These are phyloP conservation scores for Trilocha varians DNA, from an alignment of 2,888 invertebrate genomes.

Conservation along the genomic window DNA sequence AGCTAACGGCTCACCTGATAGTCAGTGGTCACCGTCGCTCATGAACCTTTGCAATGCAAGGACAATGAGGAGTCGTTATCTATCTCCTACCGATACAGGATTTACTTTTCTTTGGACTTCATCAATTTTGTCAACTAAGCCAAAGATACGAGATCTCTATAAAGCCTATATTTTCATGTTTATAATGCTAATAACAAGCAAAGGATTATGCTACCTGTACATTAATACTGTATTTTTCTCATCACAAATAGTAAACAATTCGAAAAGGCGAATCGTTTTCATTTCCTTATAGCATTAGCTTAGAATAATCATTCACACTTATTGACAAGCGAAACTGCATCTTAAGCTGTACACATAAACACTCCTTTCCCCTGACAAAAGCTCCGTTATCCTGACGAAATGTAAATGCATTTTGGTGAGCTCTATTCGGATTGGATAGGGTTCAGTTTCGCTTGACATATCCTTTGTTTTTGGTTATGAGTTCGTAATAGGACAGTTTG, in stretches of 20 bases:
- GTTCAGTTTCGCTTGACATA: constrained; percentile 28
- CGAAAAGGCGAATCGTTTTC: constrained; percentile 42
- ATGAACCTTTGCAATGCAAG: no score
- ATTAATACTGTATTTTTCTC: constrained; percentile 6
- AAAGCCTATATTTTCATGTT: no score
- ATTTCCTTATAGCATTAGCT: constrained; percentile 61
- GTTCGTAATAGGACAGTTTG: constrained; percentile 70
- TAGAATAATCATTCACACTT: constrained; percentile 53
- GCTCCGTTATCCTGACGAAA: constrained; percentile 20
- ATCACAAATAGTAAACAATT: constrained; percentile 35
- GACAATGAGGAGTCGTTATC: no score
- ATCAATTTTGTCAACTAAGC: no score
- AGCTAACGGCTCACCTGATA: no score
- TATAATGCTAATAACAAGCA: no score
- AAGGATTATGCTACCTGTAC: no score
- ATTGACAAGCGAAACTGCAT: constrained; percentile 26
- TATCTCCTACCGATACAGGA: no score
- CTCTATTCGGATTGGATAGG: constrained; percentile 26
- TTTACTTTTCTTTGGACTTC: no score
- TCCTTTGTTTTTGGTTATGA: constrained; percentile 36
- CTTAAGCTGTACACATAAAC: constrained; percentile 32
- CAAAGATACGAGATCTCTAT: no score
- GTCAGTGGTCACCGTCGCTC: no score
- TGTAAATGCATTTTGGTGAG: constrained; percentile 20
- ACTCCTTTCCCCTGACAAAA: constrained; percentile 27